Evolutionary conservation across 2,888 invertebrate genomes (phyloP).

Genomic region (Epiblema foenella): DNA sequence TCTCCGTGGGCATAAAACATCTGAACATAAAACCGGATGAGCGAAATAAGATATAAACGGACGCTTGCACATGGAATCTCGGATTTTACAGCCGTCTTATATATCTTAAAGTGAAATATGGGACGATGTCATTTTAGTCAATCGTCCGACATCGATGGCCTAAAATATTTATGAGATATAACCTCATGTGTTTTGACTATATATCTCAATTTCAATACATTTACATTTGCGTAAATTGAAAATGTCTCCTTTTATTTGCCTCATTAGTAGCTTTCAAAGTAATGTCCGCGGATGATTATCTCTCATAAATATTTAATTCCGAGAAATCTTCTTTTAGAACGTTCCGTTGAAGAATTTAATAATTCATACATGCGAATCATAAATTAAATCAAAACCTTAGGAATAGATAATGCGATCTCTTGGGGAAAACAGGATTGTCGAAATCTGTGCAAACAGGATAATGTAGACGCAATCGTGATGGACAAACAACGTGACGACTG

Average conservation of each 20-base stretch:
- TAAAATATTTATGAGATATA: constrained; percentile 24
- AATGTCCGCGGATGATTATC: constrained; percentile 28
- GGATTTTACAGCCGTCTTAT: constrained; percentile 70
- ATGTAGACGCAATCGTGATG: constrained; percentile 41
- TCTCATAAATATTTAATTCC: constrained; percentile 38
- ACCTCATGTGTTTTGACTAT: constrained; percentile 13
- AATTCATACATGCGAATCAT: constrained; percentile 40
- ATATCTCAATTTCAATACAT: constrained; percentile 27
- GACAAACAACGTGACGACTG: constrained; percentile 42
- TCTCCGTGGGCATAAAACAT: constrained; percentile 66
- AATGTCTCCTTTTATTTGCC: constrained; percentile 28
- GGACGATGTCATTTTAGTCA: constrained; percentile 63
- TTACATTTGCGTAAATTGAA: constrained; percentile 11
- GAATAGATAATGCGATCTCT: constrained; percentile 55
- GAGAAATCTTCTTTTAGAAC: constrained; percentile 28
- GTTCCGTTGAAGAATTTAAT: constrained; percentile 41
- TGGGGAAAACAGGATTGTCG: constrained; percentile 51
- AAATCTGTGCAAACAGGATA: constrained; percentile 45
- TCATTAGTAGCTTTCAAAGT: constrained; percentile 24
- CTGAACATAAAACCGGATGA: constrained; percentile 71
- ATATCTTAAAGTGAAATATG: constrained; percentile 71
- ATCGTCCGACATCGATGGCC: constrained; percentile 60
- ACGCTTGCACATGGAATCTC: constrained; percentile 67
- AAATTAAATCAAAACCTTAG: constrained; percentile 43
- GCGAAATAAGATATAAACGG: constrained; percentile 75